These are phyloP conservation scores for Nasonia giraulti DNA, from an alignment of 1,140 invertebrate species.

Conservation along the genomic window DNA sequence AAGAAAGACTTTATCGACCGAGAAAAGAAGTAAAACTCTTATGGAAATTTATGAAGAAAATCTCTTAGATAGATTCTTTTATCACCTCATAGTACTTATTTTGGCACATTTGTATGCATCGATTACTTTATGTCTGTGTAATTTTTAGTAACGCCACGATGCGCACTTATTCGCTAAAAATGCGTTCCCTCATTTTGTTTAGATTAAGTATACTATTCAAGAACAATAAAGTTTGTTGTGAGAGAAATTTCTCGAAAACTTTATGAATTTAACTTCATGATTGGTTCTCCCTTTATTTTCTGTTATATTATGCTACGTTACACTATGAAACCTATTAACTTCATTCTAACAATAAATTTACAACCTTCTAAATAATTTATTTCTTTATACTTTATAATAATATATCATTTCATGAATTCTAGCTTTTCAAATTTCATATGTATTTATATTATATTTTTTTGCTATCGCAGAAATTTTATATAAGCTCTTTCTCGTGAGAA, in stretches of 20 bases:
- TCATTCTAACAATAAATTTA: too few species aligned
- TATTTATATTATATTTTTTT: background rate
- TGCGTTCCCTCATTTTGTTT: background rate
- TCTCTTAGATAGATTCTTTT: background rate
- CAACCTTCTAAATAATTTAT: too few species aligned
- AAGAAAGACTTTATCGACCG: background rate
- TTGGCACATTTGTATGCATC: constrained; percentile 50
- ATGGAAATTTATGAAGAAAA: constrained; percentile 21
- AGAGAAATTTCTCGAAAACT: too few species aligned
- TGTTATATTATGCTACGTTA: too few species aligned
- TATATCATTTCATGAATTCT: too few species aligned
- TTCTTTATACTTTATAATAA: too few species aligned
- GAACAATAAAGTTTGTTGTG: background rate
- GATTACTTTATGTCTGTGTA: background rate
- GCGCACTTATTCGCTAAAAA: background rate
- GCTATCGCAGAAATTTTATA: background rate
- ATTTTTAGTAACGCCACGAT: background rate
- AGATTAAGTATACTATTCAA: background rate
- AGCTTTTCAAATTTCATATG: background rate
- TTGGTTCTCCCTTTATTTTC: too few species aligned
- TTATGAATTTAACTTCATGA: too few species aligned
- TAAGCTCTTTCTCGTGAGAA: background rate
- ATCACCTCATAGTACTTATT: constrained; percentile 26
- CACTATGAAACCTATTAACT: too few species aligned
- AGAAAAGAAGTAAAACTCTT: background rate